Evolutionary conservation across 2,888 invertebrate species (phyloP).

Genomic region (Iselma pallidipennis): DNA sequence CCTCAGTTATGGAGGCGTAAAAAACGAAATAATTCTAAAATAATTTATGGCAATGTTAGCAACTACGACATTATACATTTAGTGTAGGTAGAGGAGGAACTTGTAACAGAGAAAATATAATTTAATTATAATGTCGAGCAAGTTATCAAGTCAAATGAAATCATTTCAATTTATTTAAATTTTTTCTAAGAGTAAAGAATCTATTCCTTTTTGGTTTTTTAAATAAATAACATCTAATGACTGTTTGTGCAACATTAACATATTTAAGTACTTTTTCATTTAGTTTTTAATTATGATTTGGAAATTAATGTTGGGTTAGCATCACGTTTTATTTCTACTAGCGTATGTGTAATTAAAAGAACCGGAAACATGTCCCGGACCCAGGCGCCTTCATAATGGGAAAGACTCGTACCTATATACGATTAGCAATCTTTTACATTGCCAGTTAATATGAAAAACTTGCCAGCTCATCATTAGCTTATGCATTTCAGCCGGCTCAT

Average conservation of each 20-base stretch:
- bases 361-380: constrained; percentile 34
- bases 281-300: constrained; percentile 40
- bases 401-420: constrained; percentile 38
- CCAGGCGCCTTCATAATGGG: constrained; percentile 39
- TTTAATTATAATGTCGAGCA: not conserved
- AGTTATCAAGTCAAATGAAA: not conserved
- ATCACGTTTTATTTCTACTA: constrained; percentile 35
- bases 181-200: too few relatives aligned
- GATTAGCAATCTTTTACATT: constrained; percentile 46
- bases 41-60: constrained; percentile 11
- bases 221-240: not conserved
- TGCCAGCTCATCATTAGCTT: constrained; percentile 45
- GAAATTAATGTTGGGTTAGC: constrained; percentile 45
- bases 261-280: constrained; percentile 34
- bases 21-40: constrained; percentile 7
- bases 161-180: too few relatives aligned
- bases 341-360: constrained; percentile 38
- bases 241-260: constrained; percentile 27
- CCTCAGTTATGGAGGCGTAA: constrained; percentile 8
- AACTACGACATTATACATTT: too few relatives aligned
- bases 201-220: too few relatives aligned
- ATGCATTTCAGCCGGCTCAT: constrained; percentile 48
- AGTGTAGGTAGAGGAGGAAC: not conserved
- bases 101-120: not conserved
- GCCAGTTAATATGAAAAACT: constrained; percentile 39